Base-by-base conservation (phyloP, 2,113 vertebrate species). In the Tympanuchus pallidicinctus region DNA sequence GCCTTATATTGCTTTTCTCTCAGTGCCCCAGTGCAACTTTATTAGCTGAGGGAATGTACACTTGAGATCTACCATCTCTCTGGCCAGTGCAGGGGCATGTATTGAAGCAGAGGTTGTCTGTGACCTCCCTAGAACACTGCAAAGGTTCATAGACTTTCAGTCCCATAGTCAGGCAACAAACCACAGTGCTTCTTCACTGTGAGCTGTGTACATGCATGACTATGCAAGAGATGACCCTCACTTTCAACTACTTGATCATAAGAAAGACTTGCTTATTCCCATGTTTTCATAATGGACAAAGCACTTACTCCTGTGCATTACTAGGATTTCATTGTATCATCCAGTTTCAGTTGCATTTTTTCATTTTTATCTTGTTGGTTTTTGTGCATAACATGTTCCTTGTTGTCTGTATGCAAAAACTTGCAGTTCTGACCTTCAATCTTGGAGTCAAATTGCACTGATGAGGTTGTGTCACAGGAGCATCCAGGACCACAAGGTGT, bases 381-480 rank as follows among this genome's bases (percentile, higher is more conserved):
- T 61, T 77, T 54, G 54, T 30, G 38, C 30, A 34, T 66, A 38
- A 34, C 12, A 8, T 63, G 27, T 57, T 57, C 19, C 77, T 59
- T 34, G 13, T 36, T 48, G 40, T 25, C 61, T 57, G 36, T 74
- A 69, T 50, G 18, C 25, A 61, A 54, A 34, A 72, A 3, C 15
- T 32, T 75, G 16, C 17, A 34, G 43, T 66, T 72, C 38, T 76
- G 38, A 71, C 43, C 30, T 72, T 82, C 43, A 47, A 18, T 36
- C 16, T 34, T 56, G 27, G 18, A 36, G 30, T 42, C n/a, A 21
- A 74, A 24, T 40, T 85, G 3, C 30, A 25, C 38, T 61, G 34
- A 5, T 43, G 24, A 85, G 16, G 16, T 64, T 64, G 57, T 13
- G 8, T 34, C 1, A 0, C 34, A 18, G 38, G 13, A 4, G 16